phyloP scores from a whole-genome alignment of 2,888 invertebrate species.

The Corbicula japonica region DNA sequence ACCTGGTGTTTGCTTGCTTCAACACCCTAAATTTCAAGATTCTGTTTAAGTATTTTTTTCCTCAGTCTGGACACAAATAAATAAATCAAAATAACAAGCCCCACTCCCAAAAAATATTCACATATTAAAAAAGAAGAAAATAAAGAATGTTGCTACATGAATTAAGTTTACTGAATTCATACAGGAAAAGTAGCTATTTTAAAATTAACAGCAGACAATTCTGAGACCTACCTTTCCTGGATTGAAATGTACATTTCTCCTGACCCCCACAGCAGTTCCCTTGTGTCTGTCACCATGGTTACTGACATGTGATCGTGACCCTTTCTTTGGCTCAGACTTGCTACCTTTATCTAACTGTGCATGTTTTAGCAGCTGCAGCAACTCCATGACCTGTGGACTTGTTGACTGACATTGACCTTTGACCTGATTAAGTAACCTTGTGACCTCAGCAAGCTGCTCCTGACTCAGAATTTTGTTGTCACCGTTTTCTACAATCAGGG shows the following conservation, averaged over 20 bases:
- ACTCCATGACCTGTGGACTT: slow-evolving; percentile 51
- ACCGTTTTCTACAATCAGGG: slow-evolving; percentile 3
- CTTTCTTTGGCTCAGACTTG: slow-evolving; percentile 19
- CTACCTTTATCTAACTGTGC: slow-evolving; percentile 37
- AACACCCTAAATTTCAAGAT: slow-evolving; percentile 13
- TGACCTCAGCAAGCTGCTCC: slow-evolving; percentile 76
- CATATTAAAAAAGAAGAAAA: not conserved
- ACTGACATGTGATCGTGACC: slow-evolving; percentile 9
- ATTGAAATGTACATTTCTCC: slow-evolving; percentile 58
- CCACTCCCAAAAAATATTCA: not conserved
- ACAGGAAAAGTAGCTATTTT: not conserved
- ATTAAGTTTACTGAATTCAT: not conserved
- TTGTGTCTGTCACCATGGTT: slow-evolving; percentile 29
- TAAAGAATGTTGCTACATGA: not conserved
- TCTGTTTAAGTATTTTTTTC: not conserved
- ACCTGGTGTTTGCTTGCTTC: slow-evolving; percentile 14
- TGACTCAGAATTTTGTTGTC: slow-evolving; percentile 64
- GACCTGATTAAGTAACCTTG: slow-evolving; percentile 68
- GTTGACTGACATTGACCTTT: slow-evolving; percentile 50
- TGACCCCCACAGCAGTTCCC: slow-evolving; percentile 1
- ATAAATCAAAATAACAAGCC: not conserved
- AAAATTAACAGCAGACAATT: not conserved
- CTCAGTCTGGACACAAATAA: not conserved
- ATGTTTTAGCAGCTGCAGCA: slow-evolving; percentile 50
- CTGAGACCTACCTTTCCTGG: slow-evolving; percentile 48